phyloP scores from a whole-genome alignment of 2,888 invertebrate species.

The Sesia apiformis region DNA sequence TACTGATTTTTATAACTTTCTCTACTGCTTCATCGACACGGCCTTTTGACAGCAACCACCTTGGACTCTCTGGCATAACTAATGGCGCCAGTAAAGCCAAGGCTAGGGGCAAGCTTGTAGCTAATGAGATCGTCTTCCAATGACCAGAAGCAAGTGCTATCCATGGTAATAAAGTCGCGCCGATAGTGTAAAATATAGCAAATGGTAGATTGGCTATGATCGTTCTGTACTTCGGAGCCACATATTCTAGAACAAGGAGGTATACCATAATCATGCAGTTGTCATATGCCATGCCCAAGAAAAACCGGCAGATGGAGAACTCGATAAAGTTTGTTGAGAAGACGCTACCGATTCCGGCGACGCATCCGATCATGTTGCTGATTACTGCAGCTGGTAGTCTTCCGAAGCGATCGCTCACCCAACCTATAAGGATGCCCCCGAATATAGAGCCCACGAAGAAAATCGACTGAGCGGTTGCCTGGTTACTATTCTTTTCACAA shows the following conservation, averaged over 20 bases:
- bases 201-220: constrained; percentile 42
- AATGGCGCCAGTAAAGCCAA: constrained; percentile 34
- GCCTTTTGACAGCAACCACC: constrained; percentile 46
- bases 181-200: constrained; percentile 36
- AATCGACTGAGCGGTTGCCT: constrained; percentile 45
- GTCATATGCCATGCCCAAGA: constrained; percentile 51
- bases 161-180: constrained; percentile 36
- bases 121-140: constrained; percentile 43
- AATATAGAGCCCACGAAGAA: constrained; percentile 48
- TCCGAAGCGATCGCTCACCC: constrained; percentile 44
- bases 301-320: constrained; percentile 40
- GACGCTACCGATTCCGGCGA: constrained; percentile 35
- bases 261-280: constrained; percentile 54
- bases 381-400: constrained; percentile 38
- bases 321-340: constrained; percentile 29
- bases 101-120: constrained; percentile 40
- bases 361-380: constrained; percentile 38
- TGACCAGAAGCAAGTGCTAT: constrained; percentile 42
- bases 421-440: constrained; percentile 44
- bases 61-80: constrained; percentile 48
- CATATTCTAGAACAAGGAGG: constrained; percentile 41
- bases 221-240: constrained; percentile 49
- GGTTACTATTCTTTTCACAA: constrained; percentile 42
- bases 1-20: constrained; percentile 31
- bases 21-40: constrained; percentile 36